Evolutionary conservation across 1,140 invertebrate species (phyloP), one percentile per base, ranked within the genome.

Genomic region (Charaxes varanes): DNA sequence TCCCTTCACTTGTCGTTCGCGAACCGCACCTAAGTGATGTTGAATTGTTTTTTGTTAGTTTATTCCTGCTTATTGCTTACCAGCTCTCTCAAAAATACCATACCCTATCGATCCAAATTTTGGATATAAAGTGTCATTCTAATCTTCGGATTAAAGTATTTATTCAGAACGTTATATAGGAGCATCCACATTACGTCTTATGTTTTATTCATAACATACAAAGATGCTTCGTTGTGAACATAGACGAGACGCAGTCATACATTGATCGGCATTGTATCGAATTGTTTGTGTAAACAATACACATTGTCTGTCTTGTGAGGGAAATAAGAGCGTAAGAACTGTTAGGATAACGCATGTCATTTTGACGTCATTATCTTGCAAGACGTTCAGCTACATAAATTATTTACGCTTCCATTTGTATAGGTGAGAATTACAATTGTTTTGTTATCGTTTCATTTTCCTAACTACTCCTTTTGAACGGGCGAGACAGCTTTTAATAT

Each of bases 151-250:
- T n/a, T n/a, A n/a, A n/a, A n/a, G n/a, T n/a, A n/a, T n/a, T n/a
- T n/a, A n/a, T n/a, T n/a, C n/a, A n/a, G n/a, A n/a, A n/a, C n/a
- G n/a, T n/a, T n/a, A n/a, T n/a, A n/a, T n/a, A n/a, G n/a, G n/a
- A 55, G 53, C 42, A 59, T 62, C 59, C 56, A 59, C 38, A 65
- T 57, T 58, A 71, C 61, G 55, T 43, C 37, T 21, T 24, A 76
- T 77, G 72, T 71, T 67, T 73, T 70, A 77, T 77, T 77, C 69
- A 77, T 60, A 19, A 31, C 42, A 77, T 54, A 71, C 69, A 69
- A 64, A 64, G 67, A 68, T 63, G 56, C 35, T 55, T 48, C 47
- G 48, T 66, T 51, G 51, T 42, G 58, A 61, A 57, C 54, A 61
- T 27, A 38, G 46, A 23, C 27, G 37, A 56, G 44, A 52, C 41